Conservation (phyloP, 2,797 vertebrate genomes). For the Hozukius guyotensis region DNA sequence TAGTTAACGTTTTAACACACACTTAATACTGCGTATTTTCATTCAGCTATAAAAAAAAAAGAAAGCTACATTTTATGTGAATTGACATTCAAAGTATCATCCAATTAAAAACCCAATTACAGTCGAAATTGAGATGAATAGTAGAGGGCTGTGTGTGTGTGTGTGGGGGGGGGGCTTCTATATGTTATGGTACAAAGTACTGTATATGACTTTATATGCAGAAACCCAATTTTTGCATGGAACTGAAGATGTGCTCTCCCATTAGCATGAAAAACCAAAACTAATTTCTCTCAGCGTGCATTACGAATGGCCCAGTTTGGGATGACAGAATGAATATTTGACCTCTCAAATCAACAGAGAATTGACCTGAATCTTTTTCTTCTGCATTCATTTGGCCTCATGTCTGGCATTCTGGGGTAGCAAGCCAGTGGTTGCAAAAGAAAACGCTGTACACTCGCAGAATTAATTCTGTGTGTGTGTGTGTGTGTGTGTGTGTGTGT, state of each 20-base stretch:
- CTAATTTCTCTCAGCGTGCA: neutral
- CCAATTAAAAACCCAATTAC: slow-evolving; percentile 44
- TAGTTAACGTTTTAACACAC: neutral
- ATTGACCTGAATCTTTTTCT: slow-evolving; percentile 12
- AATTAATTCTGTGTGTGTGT: neutral
- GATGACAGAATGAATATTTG: slow-evolving; percentile 16
- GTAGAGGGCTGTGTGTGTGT: neutral
- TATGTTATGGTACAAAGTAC: neutral
- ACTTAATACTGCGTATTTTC: neutral
- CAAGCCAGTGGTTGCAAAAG: neutral
- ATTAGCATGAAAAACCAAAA: neutral
- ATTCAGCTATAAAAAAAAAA: neutral
- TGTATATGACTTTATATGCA: neutral
- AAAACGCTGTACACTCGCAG: neutral
- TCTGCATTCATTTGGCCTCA: neutral
- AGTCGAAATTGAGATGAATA: slow-evolving; percentile 4
- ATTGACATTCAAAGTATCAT: slow-evolving; percentile 14
- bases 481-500: neutral
- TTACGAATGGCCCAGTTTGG: neutral
- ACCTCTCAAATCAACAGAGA: slow-evolving; percentile 17
- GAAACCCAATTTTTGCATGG: neutral
- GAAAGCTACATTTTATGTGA: slow-evolving; percentile 6
- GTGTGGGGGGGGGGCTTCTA: neutral
- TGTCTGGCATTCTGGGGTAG: neutral
- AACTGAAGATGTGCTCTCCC: neutral